Percentiles rank a stretch among this genome's conserved stretches.
phyloP scores from a whole-genome alignment of 2,113 vertebrate species.

The Murina feae region DNA sequence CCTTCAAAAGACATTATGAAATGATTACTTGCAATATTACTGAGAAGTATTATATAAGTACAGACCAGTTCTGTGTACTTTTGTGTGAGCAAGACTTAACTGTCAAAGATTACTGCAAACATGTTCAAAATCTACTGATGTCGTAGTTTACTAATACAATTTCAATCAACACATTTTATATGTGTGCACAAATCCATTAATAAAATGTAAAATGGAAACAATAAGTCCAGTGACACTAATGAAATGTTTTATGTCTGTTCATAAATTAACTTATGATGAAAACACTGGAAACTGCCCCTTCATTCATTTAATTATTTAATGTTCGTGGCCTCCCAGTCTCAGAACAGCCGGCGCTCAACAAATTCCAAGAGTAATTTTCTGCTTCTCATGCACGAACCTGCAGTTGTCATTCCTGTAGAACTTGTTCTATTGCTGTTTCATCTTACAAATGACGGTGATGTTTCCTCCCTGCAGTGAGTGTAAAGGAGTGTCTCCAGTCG shows the following conservation, averaged over 20 bases:
- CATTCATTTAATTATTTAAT: background rate
- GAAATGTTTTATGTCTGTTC: background rate
- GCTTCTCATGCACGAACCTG: background rate
- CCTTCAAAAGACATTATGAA: background rate
- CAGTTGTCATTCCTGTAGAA: constrained; percentile 47
- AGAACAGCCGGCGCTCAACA: background rate
- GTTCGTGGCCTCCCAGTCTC: background rate
- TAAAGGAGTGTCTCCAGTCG: constrained; percentile 75
- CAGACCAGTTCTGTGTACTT: background rate
- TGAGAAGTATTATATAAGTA: constrained; percentile 2
- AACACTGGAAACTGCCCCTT: background rate
- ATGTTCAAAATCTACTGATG: background rate
- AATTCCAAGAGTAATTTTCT: background rate
- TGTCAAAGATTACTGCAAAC: background rate
- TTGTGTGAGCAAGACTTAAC: background rate
- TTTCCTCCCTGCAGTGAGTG: constrained; percentile 78
- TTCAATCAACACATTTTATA: background rate
- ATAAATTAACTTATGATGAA: constrained; percentile 17
- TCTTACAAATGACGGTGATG: constrained; percentile 38
- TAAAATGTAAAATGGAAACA: background rate
- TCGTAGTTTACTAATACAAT: background rate
- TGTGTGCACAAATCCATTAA: background rate
- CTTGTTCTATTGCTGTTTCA: constrained; percentile 43
- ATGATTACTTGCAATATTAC: background rate
- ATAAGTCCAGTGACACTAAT: background rate